Evolutionary conservation across 2,113 vertebrate genomes (phyloP), one percentile per base, ranked within the genome.

Genomic region (Fregetta grallaria): DNA sequence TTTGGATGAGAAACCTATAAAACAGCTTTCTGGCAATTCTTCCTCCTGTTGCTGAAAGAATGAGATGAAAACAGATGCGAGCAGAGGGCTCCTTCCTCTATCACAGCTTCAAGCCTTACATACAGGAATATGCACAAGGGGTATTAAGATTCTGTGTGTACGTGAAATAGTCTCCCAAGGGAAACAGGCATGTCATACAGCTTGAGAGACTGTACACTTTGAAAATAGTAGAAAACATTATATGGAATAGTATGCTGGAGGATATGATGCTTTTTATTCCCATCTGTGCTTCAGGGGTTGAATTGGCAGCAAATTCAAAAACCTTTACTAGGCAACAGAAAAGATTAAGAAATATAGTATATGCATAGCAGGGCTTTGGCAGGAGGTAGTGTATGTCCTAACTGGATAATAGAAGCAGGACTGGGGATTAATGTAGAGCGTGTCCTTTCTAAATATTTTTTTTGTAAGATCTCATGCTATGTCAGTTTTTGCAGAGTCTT

Each of bases 251-350:
- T 76, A 70, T 86, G 78, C n/a, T 86, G 80, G 79, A 42, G 93
- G 92, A 95, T 83, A 86, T 90, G 42, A 70, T 94, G 45, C 52
- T 81, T 90, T 93, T 83, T 88, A 91, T 90, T 95, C 62, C 90
- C 79, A 95, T 96, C 88, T 90, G 75, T 88, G 79, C 75, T 96
- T 88, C 68, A 81, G 65, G 86, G 79, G 36, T 71, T 90, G 96
- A 90, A 83, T 90, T 95, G 92, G 90, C 82, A 96, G 83, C 50
- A 94, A 92, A 94, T 86, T 88, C 10, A 25, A 83, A 93, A 96
- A 58, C 68, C 82, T 93, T 91, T 93, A 95, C 92, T 63, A 93
- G 63, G 90, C 95, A 96, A 80, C 75, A 95, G 82, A 88, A 81
- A 79, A 86, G 81, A 96, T 92, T 56, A 93, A 84, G 67, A 88